Evolutionary conservation across 2,113 vertebrate species (phyloP).

Genomic region (Neopipo cinnamomea): DNA sequence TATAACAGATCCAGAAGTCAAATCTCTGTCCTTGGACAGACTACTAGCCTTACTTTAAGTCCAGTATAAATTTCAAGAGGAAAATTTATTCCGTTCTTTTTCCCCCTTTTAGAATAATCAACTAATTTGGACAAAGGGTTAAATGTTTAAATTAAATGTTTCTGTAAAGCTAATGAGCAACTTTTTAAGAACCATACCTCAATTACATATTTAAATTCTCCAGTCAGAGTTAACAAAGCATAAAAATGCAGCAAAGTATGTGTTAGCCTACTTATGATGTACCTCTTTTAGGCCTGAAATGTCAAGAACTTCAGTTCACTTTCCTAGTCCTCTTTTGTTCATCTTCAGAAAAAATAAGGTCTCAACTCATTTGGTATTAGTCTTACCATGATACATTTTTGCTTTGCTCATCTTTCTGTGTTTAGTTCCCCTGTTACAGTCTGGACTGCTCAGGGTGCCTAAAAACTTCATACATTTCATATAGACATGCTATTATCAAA

Average conservation of each 20-base stretch:
- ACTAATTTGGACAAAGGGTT: not conserved
- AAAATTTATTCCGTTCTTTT: not conserved
- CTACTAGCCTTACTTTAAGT: not conserved
- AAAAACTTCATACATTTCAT: not conserved
- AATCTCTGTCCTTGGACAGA: not conserved
- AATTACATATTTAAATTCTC: not conserved
- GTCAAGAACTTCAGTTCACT: not conserved
- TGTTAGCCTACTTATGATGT: not conserved
- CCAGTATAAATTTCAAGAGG: not conserved
- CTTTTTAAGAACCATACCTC: accelerated
- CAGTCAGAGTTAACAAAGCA: not conserved
- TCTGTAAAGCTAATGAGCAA: not conserved
- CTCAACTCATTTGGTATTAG: not conserved
- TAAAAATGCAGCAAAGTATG: not conserved
- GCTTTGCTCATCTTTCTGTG: not conserved
- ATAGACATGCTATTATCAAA: not conserved
- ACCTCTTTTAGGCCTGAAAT: not conserved
- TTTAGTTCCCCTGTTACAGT: not conserved
- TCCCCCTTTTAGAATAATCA: not conserved
- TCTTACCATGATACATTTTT: not conserved
- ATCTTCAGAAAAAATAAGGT: not conserved
- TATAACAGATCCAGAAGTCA: not conserved
- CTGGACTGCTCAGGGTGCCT: not conserved
- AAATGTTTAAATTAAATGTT: not conserved
- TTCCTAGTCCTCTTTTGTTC: not conserved